Conservation (phyloP, 2,797 vertebrate genomes). For the Urocyon cinereoargenteus region DNA sequence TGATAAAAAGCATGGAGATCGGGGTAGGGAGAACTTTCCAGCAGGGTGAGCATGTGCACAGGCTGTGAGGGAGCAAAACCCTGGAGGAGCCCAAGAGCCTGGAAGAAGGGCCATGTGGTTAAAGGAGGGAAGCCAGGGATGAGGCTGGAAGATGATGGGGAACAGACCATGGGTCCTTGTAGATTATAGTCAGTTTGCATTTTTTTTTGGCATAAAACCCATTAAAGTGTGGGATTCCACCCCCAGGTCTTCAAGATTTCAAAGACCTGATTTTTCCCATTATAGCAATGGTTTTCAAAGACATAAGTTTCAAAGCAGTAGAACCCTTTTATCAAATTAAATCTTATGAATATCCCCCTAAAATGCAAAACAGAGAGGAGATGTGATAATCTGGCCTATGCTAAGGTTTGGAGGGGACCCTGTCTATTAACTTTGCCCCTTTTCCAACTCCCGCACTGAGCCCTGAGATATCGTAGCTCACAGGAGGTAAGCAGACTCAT, state of each 20-base stretch:
- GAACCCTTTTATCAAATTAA: slow-evolving; percentile 18
- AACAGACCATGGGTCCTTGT: too few species aligned
- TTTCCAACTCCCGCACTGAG: too few species aligned
- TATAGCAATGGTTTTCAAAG: slow-evolving; percentile 44
- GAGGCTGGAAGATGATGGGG: background rate
- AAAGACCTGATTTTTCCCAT: slow-evolving; percentile 1
- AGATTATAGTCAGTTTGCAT: background rate
- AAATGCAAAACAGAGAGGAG: background rate
- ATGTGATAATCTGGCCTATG: background rate
- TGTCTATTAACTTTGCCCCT: background rate
- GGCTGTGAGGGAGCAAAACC: background rate
- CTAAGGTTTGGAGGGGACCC: background rate
- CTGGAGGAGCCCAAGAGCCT: background rate
- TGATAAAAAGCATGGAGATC: rapidly evolving
- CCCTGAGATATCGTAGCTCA: background rate
- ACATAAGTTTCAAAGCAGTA: background rate
- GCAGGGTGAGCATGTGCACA: background rate
- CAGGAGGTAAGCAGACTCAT: background rate
- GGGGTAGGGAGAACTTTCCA: background rate
- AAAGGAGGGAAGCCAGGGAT: too few species aligned
- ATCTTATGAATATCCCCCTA: background rate
- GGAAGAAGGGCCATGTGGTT: too few species aligned
- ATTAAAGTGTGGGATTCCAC: background rate
- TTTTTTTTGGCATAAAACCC: background rate
- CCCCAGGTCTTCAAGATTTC: background rate